These are phyloP conservation scores for Punctoribates punctum DNA, from an alignment of 2,888 invertebrate genomes.

Conservation along the genomic window DNA sequence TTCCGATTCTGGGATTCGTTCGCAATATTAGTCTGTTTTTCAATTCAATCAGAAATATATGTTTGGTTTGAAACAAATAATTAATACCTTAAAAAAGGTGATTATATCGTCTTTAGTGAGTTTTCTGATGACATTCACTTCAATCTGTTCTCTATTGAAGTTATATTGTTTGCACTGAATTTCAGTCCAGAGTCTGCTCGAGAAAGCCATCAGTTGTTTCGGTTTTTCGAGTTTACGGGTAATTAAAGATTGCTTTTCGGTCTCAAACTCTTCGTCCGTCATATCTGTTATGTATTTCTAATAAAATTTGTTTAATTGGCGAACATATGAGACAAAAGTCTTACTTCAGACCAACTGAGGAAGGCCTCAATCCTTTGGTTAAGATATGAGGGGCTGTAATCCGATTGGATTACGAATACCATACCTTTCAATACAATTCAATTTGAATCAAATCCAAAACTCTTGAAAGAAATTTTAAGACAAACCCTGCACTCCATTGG, in stretches of 20 bases:
- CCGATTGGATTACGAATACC: constrained; percentile 58
- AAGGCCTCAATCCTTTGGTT: constrained; percentile 85
- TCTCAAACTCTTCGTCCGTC: constrained; percentile 72
- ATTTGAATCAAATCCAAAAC: neutral
- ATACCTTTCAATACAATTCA: constrained; percentile 48
- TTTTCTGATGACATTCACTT: constrained; percentile 74
- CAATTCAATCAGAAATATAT: no score
- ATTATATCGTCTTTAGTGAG: constrained; percentile 75
- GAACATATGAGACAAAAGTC: no score
- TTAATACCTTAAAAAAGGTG: constrained; percentile 70
- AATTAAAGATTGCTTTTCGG: constrained; percentile 76
- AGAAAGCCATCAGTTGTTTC: constrained; percentile 72
- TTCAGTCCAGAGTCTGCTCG: constrained; percentile 74
- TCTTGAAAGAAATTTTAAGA: no score
- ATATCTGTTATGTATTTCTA: constrained; percentile 69
- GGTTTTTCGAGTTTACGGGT: constrained; percentile 82
- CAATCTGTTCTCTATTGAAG: constrained; percentile 79
- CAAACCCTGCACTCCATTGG: constrained; percentile 76
- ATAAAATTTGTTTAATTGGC: constrained; percentile 39
- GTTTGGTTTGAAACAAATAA: no score
- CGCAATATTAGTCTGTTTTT: constrained; percentile 62
- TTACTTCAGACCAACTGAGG: constrained; percentile 70
- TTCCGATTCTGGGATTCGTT: constrained; percentile 62
- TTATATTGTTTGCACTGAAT: constrained; percentile 81
- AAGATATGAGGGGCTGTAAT: constrained; percentile 70